phyloP scores from a whole-genome alignment of 2,888 invertebrate species.

The Yponomeuta plumbellus region DNA sequence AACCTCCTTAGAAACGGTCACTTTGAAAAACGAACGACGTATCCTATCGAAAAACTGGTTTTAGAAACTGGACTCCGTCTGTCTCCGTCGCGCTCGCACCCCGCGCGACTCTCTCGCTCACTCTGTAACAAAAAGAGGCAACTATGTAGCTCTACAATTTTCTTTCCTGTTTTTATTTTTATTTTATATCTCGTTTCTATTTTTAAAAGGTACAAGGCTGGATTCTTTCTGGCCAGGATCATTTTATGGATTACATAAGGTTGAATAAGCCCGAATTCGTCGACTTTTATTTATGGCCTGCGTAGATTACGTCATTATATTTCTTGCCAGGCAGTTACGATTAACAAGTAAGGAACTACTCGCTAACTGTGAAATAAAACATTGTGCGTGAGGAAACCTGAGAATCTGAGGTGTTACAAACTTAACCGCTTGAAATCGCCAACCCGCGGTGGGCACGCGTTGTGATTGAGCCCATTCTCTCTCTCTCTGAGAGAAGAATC shows the following conservation, averaged over 20 bases:
- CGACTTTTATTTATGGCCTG: conserved; percentile 13
- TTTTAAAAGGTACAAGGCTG: conserved; percentile 37
- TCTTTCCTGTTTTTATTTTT: neutral
- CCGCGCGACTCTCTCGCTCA: conserved; percentile 36
- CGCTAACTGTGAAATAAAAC: too few species aligned
- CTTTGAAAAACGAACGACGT: conserved; percentile 36
- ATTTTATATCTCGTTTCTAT: conserved; percentile 29
- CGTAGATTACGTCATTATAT: too few species aligned
- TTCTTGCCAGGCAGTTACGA: too few species aligned
- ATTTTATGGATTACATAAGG: conserved; percentile 38
- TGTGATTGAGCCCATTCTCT: too few species aligned
- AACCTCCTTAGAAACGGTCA: conserved; percentile 34
- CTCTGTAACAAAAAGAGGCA: conserved; percentile 64
- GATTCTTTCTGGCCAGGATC: conserved; percentile 24
- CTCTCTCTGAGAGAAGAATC: too few species aligned
- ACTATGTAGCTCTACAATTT: conserved; percentile 37
- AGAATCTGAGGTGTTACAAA: too few species aligned
- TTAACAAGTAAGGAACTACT: too few species aligned
- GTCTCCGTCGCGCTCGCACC: conserved; percentile 36
- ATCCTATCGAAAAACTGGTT: conserved; percentile 46
- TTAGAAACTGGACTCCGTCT: conserved; percentile 42
- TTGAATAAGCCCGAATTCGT: conserved; percentile 26
- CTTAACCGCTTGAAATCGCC: too few species aligned
- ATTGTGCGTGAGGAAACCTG: too few species aligned
- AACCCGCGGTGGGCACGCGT: too few species aligned